Evolutionary conservation across 2,888 invertebrate species (phyloP), one percentile per base, ranked within the genome.

Genomic region (Ypsolopha scabrella): DNA sequence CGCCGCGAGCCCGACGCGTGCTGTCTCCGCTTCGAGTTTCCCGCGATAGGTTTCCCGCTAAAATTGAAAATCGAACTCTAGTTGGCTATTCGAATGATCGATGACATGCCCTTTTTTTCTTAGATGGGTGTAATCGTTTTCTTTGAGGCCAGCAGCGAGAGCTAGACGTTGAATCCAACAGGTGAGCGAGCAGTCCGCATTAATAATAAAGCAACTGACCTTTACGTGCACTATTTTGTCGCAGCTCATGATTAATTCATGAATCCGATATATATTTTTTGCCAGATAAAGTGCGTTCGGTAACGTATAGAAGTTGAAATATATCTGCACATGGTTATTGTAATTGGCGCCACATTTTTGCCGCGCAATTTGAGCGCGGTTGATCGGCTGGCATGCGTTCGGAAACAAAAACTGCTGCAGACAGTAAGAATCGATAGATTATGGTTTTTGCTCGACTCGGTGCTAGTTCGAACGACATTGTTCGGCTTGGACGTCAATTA

Each of bases 201-300:
- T 65, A 69, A 65, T 77, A 74, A 75, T 76, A 72, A 75, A 78
- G 72, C 70, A 67, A 72, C 69, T 76, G 80, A 82, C 82, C 82
- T 83, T 79, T 80, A 71, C 64, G 66, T 67, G 65, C 67, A 76
- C 76, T 82, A 81, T 82, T 82, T 24, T 80, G 81, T 81, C 80
- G 69, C 68, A 56, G 55, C 67, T 76, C 77, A 83, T 85, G 76
- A 71, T 13, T 50, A 41, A 50, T 50, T 50, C 43, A 50, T 50
- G 41, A 41, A n/a, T 9, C 48, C 48, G 39, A 9, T 48, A 49
- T 13, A 35, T 13, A 34, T 67, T 77, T 80, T 79, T 80, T 80
- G 75, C 75, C 56, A 60, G 65, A 62, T 62, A 66, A 72, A 76
- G 68, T 73, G 75, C 72, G 70, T 72, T 72, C 65, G 72, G 74